Evolutionary conservation across 2,797 vertebrate species (phyloP), one percentile per base, ranked within the genome.

Genomic region (Psittacula echo): DNA sequence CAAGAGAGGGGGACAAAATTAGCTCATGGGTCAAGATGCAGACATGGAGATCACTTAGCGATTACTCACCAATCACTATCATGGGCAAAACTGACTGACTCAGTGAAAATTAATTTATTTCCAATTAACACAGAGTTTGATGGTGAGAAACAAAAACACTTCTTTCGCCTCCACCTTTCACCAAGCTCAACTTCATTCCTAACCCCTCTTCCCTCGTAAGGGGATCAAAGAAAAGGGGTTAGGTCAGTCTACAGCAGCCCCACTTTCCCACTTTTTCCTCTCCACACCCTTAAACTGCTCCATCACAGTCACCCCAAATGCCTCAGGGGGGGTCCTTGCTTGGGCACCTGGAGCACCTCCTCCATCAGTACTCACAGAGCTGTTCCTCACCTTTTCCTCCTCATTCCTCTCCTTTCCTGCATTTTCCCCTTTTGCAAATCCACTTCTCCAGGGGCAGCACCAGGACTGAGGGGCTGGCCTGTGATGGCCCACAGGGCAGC

Each of bases 191-290:
- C 23, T 30, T 53, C 24, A 7, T 45, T 27, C 14, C 34, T 16
- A 39, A 47, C 5, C 50, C 24, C 16, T 44, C 11, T 56, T 19
- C 14, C 10, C 26, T 9, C 32, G 1, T 1, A 39, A 4, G 0
- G 0, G 13, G 26, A 11, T 4, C 32, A 16, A 29, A 24, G 11
- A 79, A 58, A 3, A 34, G 18, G 32, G 6, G 15, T 11, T 42
- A 15, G 4, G 8, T 17, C 39, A 53, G 34, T 5, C 17, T 32
- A 6, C 8, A 45, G 6, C 41, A 68, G 32, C 14, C 15, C n/a
- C 0, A 0, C 24, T 74, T 23, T 16, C 10, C 8, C 4, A 0
- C 11, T 9, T n/a, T 16, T 27, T 44, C 16, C 47, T 62, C 37
- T 32, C 26, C n/a, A 30, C 23, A 17, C 17, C 23, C 20, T 48